Base-by-base conservation (phyloP, 2,888 invertebrate genomes). In the Hoplodrina ambigua region DNA sequence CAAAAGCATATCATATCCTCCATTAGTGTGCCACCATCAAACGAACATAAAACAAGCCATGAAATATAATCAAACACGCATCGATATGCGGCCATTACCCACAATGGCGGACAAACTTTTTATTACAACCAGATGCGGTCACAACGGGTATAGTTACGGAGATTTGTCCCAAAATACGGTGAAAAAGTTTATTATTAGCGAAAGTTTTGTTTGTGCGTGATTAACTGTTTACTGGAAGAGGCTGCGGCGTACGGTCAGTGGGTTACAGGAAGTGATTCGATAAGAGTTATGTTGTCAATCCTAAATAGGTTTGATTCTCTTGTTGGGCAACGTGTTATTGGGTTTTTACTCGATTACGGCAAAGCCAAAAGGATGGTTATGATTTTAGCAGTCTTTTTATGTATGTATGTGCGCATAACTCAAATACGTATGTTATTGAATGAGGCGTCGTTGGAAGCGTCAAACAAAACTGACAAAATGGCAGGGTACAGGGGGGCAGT, bases 171-270 rank as follows among this genome's bases (percentile, higher is more conserved):
- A 85, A 89, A 79, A 79, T 78, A 73, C 61, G 56, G n/a, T 72
- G 72, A 74, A 83, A 89, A 89, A 89, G 86, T 90, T 90, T 84
- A 68, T 85, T 88, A 89, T 89, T 88, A 83, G 82, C 64, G 68
- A 81, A 88, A 89, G 76, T 88, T 89, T 8, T n/a, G 37, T 57
- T 69, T 56, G 55, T 44, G 33, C 50, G 66, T 80, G 75, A 79
- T 84, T 83, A 83, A 78, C 75, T 55, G 52, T 30, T 25, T 30
- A 17, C 25, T 19, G 37, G 55, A 59, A 59, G 55, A 61, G 41
- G 41, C 41, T 50, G 64, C 53, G 57, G 64, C 59, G 19, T 50
- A 37, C 61, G 81, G 58, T 56, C 59, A 66, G 41, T 68, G 50
- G 54, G 67, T 54, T 49, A 50, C 19, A 4, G 52, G 17, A 17